Evolutionary conservation across 2,113 vertebrate genomes (phyloP).

Genomic region (Tamias sibiricus): DNA sequence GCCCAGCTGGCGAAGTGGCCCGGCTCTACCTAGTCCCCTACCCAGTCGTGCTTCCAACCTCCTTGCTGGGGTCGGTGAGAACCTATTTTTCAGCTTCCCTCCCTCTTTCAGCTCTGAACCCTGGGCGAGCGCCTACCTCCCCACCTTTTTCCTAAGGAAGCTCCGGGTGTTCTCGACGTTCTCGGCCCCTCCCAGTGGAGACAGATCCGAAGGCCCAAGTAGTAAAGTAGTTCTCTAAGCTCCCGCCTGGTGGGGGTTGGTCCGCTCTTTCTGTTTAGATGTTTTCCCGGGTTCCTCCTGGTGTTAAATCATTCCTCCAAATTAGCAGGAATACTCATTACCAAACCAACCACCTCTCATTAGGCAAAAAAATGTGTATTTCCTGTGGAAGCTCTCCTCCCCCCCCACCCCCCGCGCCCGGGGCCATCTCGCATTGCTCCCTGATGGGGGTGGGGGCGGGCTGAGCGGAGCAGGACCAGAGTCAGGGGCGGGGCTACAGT

Average conservation of each 20-base stretch:
- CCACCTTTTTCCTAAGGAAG: background rate
- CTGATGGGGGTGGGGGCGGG: background rate
- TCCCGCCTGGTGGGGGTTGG: background rate
- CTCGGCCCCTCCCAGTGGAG: background rate
- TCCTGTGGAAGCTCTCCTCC: background rate
- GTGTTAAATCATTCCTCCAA: slow-evolving; percentile 71
- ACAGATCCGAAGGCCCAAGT: background rate
- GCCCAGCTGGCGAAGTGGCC: background rate
- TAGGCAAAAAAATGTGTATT: slow-evolving; percentile 69
- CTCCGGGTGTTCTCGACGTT: rapidly evolving
- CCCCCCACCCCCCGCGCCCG: background rate
- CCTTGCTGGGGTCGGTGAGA: rapidly evolving
- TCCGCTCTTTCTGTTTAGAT: background rate
- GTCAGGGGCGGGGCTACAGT: too few relatives aligned
- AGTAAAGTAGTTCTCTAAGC: background rate
- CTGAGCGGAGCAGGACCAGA: background rate
- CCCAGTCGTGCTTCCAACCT: background rate
- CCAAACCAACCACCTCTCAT: slow-evolving; percentile 50
- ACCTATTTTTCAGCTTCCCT: background rate
- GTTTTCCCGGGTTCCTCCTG: slow-evolving; percentile 63
- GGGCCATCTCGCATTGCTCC: background rate
- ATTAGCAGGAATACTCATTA: slow-evolving; percentile 74
- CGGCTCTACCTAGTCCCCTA: background rate
- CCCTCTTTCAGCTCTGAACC: background rate
- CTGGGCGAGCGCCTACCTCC: background rate